phyloP scores from a whole-genome alignment of 2,797 vertebrate genomes.

The Triplophysa bombifrons region DNA sequence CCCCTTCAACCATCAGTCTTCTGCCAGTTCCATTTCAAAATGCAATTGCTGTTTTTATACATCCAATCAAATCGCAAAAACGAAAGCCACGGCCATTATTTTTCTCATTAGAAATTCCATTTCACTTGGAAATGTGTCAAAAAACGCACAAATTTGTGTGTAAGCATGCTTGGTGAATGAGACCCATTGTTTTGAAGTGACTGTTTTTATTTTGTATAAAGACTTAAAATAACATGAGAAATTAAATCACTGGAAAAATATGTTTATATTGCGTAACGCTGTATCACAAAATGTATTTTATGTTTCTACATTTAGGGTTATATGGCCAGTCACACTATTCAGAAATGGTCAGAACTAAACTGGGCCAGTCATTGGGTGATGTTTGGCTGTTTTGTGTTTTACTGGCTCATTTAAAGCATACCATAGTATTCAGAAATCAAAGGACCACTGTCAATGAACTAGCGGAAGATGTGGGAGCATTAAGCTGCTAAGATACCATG shows the following conservation, averaged over 20 bases:
- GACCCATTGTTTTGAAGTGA: too few relatives aligned
- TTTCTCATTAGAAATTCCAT: too few relatives aligned
- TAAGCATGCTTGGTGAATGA: too few relatives aligned
- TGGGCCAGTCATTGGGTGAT: slow-evolving; percentile 92
- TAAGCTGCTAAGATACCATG: slow-evolving; percentile 1
- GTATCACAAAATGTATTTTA: slow-evolving; percentile 4
- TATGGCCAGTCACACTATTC: slow-evolving; percentile 85
- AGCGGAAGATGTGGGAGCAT: neutral
- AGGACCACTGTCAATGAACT: slow-evolving; percentile 1
- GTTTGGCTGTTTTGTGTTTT: slow-evolving; percentile 85
- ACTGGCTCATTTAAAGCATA: slow-evolving; percentile 78
- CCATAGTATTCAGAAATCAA: slow-evolving; percentile 1
- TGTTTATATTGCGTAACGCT: neutral
- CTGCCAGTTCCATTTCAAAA: too few relatives aligned
- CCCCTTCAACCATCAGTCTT: too few relatives aligned
- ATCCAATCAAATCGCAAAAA: too few relatives aligned
- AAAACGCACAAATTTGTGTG: too few relatives aligned
- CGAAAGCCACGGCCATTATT: too few relatives aligned
- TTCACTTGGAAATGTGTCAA: too few relatives aligned
- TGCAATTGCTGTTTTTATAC: too few relatives aligned
- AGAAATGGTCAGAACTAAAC: slow-evolving; percentile 90
- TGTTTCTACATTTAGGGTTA: slow-evolving; percentile 77
- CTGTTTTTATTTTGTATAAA: too few relatives aligned
- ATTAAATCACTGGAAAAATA: neutral
- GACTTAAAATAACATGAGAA: too few relatives aligned